phyloP scores from a whole-genome alignment of 2,888 invertebrate species.

The Lypha dubia region DNA sequence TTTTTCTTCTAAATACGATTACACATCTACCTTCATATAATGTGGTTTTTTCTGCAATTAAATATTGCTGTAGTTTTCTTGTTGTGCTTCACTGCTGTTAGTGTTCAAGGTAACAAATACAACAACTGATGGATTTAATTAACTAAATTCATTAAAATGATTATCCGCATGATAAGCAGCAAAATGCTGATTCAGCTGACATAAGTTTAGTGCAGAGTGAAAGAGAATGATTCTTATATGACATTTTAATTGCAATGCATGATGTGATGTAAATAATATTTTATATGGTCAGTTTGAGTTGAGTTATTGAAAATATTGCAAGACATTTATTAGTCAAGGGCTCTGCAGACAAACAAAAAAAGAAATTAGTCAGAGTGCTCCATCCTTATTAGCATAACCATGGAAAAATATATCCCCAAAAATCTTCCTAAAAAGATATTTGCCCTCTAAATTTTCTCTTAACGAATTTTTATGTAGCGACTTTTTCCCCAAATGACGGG shows the following conservation, averaged over 20 bases:
- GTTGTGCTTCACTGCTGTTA: conserved; percentile 26
- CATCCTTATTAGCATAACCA: too few species aligned
- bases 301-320: neutral
- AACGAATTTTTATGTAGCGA: too few species aligned
- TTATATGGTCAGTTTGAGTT: neutral
- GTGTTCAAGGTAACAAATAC: conserved; percentile 58
- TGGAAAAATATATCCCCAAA: too few species aligned
- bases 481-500: too few species aligned
- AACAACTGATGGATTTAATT: conserved; percentile 63
- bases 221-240: neutral
- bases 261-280: neutral
- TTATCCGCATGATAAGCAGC: conserved; percentile 67
- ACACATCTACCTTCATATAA: conserved; percentile 18
- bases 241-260: neutral
- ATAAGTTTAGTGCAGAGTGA: neutral
- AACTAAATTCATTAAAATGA: conserved; percentile 70
- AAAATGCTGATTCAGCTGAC: conserved; percentile 52
- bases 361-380: too few species aligned
- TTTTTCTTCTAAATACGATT: conserved; percentile 6
- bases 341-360: too few species aligned
- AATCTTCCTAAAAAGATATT: too few species aligned
- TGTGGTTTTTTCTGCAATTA: conserved; percentile 57
- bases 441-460: too few species aligned
- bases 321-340: too few species aligned
- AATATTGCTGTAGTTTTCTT: conserved; percentile 43